Evolutionary conservation across 2,888 invertebrate genomes (phyloP).

Genomic region (Agonum fuliginosum): DNA sequence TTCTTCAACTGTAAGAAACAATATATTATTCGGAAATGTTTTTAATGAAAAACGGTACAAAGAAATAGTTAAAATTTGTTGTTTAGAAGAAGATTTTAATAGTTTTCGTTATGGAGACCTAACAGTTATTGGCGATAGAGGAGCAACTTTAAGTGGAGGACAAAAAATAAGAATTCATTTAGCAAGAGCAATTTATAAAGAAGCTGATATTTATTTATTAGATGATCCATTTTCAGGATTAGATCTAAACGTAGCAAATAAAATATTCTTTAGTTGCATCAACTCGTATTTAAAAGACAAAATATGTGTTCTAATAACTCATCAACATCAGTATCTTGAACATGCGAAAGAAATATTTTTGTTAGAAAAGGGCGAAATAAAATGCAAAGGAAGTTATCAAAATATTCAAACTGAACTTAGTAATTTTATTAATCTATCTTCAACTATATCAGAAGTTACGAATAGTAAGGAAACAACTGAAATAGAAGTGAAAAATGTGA

Average conservation of each 20-base stretch:
- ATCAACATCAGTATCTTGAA: slow-evolving; percentile 78
- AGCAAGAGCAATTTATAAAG: slow-evolving; percentile 79
- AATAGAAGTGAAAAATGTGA: slow-evolving; percentile 61
- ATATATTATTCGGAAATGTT: slow-evolving; percentile 87
- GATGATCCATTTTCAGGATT: slow-evolving; percentile 87
- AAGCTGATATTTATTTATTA: slow-evolving; percentile 83
- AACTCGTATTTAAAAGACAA: slow-evolving; percentile 76
- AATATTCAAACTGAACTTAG: slow-evolving; percentile 18
- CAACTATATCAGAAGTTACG: slow-evolving; percentile 81
- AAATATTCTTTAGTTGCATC: slow-evolving; percentile 75
- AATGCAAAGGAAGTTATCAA: slow-evolving; percentile 77
- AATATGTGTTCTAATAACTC: slow-evolving; percentile 82
- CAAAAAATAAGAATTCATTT: slow-evolving; percentile 82
- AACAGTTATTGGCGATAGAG: slow-evolving; percentile 87
- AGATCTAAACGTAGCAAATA: slow-evolving; percentile 80
- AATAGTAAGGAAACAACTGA: slow-evolving; percentile 74
- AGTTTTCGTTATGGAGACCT: slow-evolving; percentile 84
- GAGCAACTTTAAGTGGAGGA: slow-evolving; percentile 86
- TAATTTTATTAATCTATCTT: slow-evolving; percentile 66
- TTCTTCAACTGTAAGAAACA: slow-evolving; percentile 79
- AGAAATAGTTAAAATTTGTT: slow-evolving; percentile 80
- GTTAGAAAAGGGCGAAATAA: slow-evolving; percentile 74
- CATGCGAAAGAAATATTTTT: slow-evolving; percentile 74
- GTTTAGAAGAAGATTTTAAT: slow-evolving; percentile 81
- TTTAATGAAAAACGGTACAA: slow-evolving; percentile 81